Conservation (phyloP, 2,797 vertebrate genomes). For the Lutjanus argentimaculatus region DNA sequence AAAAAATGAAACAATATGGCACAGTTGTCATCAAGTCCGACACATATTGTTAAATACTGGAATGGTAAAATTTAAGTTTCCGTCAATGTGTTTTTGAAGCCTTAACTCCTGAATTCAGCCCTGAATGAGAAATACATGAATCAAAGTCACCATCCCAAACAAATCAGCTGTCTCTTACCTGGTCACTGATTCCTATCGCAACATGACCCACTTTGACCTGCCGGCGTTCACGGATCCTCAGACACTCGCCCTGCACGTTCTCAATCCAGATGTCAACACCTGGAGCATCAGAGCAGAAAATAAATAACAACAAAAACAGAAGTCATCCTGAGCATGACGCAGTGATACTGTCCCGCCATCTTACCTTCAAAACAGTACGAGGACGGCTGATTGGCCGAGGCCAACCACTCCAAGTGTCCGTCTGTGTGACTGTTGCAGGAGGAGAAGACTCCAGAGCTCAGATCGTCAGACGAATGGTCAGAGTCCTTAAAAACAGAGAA, state of each 20-base stretch:
- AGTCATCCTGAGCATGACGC: accelerated
- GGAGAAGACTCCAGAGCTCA: constrained; percentile 95
- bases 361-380: constrained; percentile 91
- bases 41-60: too few species aligned
- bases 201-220: constrained; percentile 94
- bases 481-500: constrained; percentile 83
- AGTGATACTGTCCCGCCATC: accelerated
- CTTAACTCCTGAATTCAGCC: too few species aligned
- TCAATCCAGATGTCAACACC: constrained; percentile 96
- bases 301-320: background rate
- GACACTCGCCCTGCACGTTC: constrained; percentile 90
- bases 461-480: constrained; percentile 91
- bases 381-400: constrained; percentile 84
- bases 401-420: constrained; percentile 86
- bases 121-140: too few species aligned
- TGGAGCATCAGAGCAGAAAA: constrained; percentile 59
- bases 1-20: too few species aligned
- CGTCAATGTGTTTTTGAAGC: too few species aligned
- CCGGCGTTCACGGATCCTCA: constrained; percentile 93
- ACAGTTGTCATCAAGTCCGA: too few species aligned
- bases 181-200: constrained; percentile 94
- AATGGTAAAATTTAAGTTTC: too few species aligned
- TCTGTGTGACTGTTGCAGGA: constrained; percentile 92
- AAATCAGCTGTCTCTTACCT: constrained; percentile 84
- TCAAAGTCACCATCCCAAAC: too few species aligned